Base-by-base conservation (phyloP, 2,888 invertebrate species). In the Catotricha subobsoleta region DNA sequence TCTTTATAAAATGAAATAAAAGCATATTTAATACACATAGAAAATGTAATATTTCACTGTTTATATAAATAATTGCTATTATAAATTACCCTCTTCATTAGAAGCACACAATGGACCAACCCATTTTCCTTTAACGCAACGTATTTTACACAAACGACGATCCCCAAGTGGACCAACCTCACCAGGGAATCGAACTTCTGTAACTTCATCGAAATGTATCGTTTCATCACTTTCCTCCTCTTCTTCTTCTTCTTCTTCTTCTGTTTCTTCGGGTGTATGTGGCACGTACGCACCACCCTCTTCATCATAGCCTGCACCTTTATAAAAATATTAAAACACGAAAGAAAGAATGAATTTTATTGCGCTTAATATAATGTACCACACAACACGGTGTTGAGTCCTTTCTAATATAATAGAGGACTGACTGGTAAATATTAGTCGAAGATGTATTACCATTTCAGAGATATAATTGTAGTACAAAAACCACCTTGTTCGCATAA, bases 101-200 rank as follows among this genome's bases (percentile, higher is more conserved):
- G 69, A 71, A 39, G 76, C 77, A 58, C 84, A 84, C 16, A 84
- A 65, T 1, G 84, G 84, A 3, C 84, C 84, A 31, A 82, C 79
- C 84, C 84, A 84, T 56, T 80, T 76, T 35, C 83, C 83, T 54
- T 78, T 80, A 45, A 83, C 75, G 55, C 84, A 84, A 58, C 83
- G 82, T 48, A 84, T 80, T 61, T 84, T 84, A 61, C 84, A 84
- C 42, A 80, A 69, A 20, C 80, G 66, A 43, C 73, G 67, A 55
- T 80, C 80, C 46, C 76, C 76, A 44, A 78, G 61, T 3, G 80
- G 78, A 10, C 80, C 79, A 47, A 82, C 74, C 47, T 79, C 68
- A 15, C 80, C 81, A n/a, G 78, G 75, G 59, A 83, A 83, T 45
- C 62, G 62, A 44, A 63, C 60, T 49, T 63, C 63, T 9, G 59